Percentiles rank a stretch among this genome's conserved stretches.
Evolutionary conservation across 2,797 vertebrate species (phyloP).

Genomic region (Enteromius viviparus): DNA sequence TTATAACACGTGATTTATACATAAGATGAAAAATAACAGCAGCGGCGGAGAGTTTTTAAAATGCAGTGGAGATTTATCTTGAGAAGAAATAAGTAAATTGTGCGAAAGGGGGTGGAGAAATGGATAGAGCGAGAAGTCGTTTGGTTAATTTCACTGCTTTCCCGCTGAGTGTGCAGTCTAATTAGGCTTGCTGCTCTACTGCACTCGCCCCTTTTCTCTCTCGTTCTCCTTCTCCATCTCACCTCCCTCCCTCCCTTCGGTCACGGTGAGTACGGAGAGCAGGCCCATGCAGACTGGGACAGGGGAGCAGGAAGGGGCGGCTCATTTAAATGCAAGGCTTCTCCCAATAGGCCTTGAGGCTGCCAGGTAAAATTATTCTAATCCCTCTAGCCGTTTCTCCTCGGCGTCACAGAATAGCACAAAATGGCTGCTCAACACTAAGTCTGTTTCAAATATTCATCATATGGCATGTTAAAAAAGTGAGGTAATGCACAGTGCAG

Average conservation of each 20-base stretch:
- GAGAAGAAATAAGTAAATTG: slow-evolving; percentile 37
- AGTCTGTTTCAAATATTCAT: slow-evolving; percentile 47
- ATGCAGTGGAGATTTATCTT: slow-evolving; percentile 24
- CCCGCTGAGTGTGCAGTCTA: slow-evolving; percentile 53
- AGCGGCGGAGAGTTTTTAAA: slow-evolving; percentile 41
- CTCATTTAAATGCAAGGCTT: slow-evolving; percentile 61
- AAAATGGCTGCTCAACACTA: slow-evolving; percentile 45
- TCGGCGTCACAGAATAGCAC: not conserved
- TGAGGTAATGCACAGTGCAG: slow-evolving; percentile 16
- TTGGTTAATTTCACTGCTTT: slow-evolving; percentile 49
- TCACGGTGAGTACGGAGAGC: slow-evolving; percentile 35
- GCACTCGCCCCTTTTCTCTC: slow-evolving; percentile 16
- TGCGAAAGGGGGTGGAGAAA: slow-evolving; percentile 15
- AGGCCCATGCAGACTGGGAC: slow-evolving; percentile 31
- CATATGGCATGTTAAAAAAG: slow-evolving; percentile 27
- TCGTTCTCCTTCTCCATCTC: not conserved
- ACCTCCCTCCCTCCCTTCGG: slow-evolving; percentile 24
- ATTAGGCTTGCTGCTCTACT: slow-evolving; percentile 54
- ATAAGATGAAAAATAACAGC: slow-evolving; percentile 37
- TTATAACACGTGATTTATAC: slow-evolving; percentile 44
- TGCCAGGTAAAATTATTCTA: slow-evolving; percentile 59
- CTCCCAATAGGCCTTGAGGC: slow-evolving; percentile 52
- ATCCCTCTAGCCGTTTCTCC: slow-evolving; percentile 43
- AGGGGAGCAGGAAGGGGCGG: slow-evolving; percentile 30
- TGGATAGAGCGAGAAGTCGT: slow-evolving; percentile 35